phyloP scores from a whole-genome alignment of 2,113 vertebrate species.

The Prinia subflava region DNA sequence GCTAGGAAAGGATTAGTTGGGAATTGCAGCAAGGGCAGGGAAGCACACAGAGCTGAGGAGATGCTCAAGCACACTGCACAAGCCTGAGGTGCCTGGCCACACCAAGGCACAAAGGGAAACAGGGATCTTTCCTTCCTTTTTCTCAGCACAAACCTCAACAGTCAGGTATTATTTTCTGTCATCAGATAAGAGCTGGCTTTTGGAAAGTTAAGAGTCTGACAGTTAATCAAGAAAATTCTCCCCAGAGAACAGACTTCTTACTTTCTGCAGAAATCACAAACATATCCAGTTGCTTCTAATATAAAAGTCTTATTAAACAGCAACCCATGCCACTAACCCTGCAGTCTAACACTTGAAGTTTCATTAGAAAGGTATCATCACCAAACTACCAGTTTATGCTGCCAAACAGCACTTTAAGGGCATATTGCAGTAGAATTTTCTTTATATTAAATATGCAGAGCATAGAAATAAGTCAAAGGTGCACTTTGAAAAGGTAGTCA shows the following conservation, averaged over 20 bases:
- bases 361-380: background rate
- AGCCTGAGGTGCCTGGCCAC: background rate
- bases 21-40: background rate
- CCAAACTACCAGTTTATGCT: background rate
- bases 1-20: background rate
- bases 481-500: background rate
- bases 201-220: background rate
- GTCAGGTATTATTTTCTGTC: background rate
- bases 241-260: background rate
- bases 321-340: background rate
- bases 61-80: background rate
- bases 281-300: background rate
- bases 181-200: background rate
- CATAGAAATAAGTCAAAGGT: background rate
- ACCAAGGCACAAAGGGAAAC: background rate
- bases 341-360: background rate
- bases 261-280: background rate
- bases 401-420: background rate
- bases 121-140: background rate
- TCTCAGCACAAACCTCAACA: background rate
- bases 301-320: accelerated
- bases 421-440: background rate
- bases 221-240: background rate
- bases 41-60: background rate
- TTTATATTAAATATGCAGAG: background rate